Conservation (phyloP, 2,888 invertebrate species). For the Proisotoma minuta region DNA sequence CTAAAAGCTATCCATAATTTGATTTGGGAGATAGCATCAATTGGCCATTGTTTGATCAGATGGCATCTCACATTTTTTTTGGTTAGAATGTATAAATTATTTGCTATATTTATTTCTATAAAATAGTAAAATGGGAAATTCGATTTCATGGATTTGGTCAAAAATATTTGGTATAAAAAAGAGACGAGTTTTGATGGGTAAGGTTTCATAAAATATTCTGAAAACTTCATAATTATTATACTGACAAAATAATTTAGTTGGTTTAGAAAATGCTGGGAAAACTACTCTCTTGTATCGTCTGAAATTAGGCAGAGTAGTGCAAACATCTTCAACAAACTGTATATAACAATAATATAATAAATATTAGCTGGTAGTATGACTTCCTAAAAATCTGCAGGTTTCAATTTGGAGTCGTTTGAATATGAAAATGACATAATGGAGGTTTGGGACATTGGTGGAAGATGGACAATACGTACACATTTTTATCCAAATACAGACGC, state of each 20-base stretch:
- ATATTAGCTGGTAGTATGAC: too few relatives aligned
- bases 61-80: too few relatives aligned
- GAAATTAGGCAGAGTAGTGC: not conserved
- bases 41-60: too few relatives aligned
- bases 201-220: not conserved
- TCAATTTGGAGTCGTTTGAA: not conserved
- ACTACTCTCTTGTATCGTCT: not conserved
- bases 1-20: too few relatives aligned
- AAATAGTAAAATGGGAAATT: not conserved
- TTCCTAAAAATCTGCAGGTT: not conserved
- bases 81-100: too few relatives aligned
- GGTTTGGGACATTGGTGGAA: not conserved
- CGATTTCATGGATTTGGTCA: slow-evolving; percentile 2
- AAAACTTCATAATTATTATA: not conserved
- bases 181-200: not conserved
- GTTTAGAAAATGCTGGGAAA: not conserved
- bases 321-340: not conserved
- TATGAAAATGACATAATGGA: not conserved
- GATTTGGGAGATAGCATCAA: too few relatives aligned
- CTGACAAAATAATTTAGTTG: too few relatives aligned
- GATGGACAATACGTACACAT: not conserved
- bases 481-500: slow-evolving; percentile 1
- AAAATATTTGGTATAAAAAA: not conserved
- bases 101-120: not conserved
- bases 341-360: not conserved